Evolutionary conservation across 2,113 vertebrate genomes (phyloP).

Genomic region (Ramphastos sulfuratus): DNA sequence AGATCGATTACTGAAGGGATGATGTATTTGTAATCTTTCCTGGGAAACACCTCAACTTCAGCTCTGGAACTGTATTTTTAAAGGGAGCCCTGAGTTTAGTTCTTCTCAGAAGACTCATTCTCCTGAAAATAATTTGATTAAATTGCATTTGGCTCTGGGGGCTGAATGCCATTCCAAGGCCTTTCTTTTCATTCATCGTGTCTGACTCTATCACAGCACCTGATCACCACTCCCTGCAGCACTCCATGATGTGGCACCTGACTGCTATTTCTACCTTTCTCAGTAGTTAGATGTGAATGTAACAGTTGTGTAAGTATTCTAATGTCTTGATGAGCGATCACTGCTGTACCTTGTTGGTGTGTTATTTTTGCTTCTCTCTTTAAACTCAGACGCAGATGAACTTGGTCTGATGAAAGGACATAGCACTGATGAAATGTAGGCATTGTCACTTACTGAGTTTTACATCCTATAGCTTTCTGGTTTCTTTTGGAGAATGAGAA

Average conservation of each 20-base stretch:
- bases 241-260: constrained; percentile 9
- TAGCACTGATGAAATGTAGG: neutral
- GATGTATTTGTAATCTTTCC: neutral
- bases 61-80: neutral
- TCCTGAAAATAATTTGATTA: constrained; percentile 9
- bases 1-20: neutral
- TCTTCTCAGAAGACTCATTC: neutral
- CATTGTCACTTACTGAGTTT: neutral
- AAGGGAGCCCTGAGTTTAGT: neutral
- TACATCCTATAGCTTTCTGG: neutral
- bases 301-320: constrained; percentile 1
- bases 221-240: neutral
- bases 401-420: neutral
- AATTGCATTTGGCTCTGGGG: neutral
- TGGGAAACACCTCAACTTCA: neutral
- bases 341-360: neutral
- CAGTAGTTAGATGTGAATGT: neutral
- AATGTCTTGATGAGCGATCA: constrained; percentile 7
- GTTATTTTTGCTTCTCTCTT: neutral
- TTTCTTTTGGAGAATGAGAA: neutral
- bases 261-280: neutral
- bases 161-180: neutral
- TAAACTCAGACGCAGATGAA: neutral
- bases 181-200: constrained; percentile 11
- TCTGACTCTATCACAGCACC: neutral